Percentiles rank a stretch among this genome's conserved stretches.
phyloP scores from a whole-genome alignment of 2,888 invertebrate genomes.

The Ochropleura leucogaster region DNA sequence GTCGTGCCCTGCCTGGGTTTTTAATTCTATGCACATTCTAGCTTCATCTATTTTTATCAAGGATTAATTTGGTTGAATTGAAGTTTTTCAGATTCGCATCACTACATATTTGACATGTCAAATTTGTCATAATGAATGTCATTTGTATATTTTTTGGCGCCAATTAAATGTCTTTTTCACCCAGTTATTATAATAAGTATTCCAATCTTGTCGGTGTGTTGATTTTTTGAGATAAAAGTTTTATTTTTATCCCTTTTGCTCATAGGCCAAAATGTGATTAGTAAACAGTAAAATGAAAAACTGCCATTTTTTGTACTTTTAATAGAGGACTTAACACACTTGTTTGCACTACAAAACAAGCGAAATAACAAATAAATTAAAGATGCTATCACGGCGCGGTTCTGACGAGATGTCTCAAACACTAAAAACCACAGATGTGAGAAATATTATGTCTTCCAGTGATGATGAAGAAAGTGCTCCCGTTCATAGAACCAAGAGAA shows the following conservation, averaged over 20 bases:
- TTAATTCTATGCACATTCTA: no score
- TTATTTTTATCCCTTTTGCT: neutral
- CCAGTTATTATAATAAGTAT: no score
- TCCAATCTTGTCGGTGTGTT: neutral
- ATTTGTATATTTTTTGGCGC: neutral
- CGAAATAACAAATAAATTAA: neutral
- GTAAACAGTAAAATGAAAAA: neutral
- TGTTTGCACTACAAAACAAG: conserved; percentile 1
- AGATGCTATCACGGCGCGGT: conserved; percentile 20
- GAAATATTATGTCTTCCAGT: conserved; percentile 43
- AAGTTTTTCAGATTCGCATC: neutral
- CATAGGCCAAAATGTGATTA: conserved; percentile 27
- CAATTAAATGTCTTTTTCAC: neutral
- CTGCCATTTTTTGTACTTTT: no score
- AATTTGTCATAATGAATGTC: neutral
- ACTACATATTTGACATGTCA: neutral
- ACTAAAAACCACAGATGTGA: conserved; percentile 10
- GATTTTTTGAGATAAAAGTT: neutral
- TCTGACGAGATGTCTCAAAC: conserved; percentile 24
- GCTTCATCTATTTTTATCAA: no score
- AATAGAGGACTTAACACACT: neutral
- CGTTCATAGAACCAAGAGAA: conserved; percentile 68
- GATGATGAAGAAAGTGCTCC: conserved; percentile 70
- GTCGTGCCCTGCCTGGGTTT: no score
- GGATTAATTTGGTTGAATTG: neutral